These are phyloP conservation scores for Cardiocondyla obscurior DNA, from an alignment of 1,140 invertebrate species.

Conservation along the genomic window DNA sequence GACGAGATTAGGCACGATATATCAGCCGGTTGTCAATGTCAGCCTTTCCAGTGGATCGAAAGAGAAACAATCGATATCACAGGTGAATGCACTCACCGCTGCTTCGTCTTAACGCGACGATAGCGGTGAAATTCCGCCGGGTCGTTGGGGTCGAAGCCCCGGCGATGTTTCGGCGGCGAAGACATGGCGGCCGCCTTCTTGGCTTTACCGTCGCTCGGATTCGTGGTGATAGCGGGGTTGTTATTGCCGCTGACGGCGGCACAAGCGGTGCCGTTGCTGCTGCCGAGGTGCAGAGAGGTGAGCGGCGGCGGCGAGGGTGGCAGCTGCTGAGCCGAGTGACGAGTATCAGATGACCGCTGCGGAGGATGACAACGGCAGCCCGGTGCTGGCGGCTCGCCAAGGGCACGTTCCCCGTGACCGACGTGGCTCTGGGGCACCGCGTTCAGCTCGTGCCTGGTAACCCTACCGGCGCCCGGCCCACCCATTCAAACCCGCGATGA, in stretches of 20 bases:
- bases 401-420: conserved; percentile 76
- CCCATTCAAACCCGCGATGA: conserved; percentile 82
- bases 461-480: conserved; percentile 80
- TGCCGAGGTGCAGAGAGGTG: conserved; percentile 62
- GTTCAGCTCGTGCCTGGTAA: conserved; percentile 82
- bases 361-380: conserved; percentile 59
- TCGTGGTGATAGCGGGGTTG: conserved; percentile 50
- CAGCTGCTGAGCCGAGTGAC: conserved; percentile 56
- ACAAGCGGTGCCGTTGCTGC: conserved; percentile 50
- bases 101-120: conserved; percentile 79
- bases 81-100: conserved; percentile 76
- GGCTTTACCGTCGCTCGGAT: conserved; percentile 61
- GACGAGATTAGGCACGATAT: conserved; percentile 27
- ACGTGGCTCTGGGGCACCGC: conserved; percentile 80
- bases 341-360: conserved; percentile 41
- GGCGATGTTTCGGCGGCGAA: conserved; percentile 79
- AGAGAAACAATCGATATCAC: conserved; percentile 51
- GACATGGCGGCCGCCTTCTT: conserved; percentile 78
- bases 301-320: conserved; percentile 74
- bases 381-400: conserved; percentile 73
- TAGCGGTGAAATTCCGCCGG: conserved; percentile 79
- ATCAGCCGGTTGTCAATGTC: conserved; percentile 53
- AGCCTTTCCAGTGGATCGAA: conserved; percentile 45
- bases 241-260: conserved; percentile 42
- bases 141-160: conserved; percentile 80